These are phyloP conservation scores for Amblyraja radiata DNA, from an alignment of 2,797 vertebrate genomes.

Conservation along the genomic window DNA sequence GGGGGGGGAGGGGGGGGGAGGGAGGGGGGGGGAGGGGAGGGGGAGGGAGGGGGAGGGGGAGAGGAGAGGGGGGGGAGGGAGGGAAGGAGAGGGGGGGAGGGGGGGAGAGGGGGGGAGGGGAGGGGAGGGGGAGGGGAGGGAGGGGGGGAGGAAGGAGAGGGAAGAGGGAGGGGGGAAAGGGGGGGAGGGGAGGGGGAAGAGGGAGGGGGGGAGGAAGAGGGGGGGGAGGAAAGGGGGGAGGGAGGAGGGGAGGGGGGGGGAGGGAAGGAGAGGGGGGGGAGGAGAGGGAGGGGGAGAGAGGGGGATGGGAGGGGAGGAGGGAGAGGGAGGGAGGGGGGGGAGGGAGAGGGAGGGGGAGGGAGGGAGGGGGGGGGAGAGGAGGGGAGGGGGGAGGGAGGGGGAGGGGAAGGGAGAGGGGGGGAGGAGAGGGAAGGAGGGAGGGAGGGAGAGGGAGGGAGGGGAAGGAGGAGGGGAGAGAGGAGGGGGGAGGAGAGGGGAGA, in stretches of 20 bases:
- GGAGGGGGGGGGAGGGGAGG: constrained; percentile 53
- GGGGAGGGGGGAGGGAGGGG: too few relatives aligned
- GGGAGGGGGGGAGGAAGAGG: too few relatives aligned
- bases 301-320: too few relatives aligned
- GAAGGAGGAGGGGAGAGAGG: constrained; percentile 51
- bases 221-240: too few relatives aligned
- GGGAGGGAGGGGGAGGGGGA: too few relatives aligned
- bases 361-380: constrained; percentile 42
- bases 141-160: too few relatives aligned
- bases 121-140: too few relatives aligned
- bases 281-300: not conserved
- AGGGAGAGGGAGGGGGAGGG: constrained; percentile 45
- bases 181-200: constrained; percentile 50
- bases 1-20: constrained; percentile 47
- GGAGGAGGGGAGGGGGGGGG: constrained; percentile 54
- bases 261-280: constrained; percentile 40
- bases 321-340: constrained; percentile 45
- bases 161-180: constrained; percentile 50
- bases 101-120: too few relatives aligned
- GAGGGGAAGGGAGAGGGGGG: too few relatives aligned
- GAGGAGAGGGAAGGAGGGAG: too few relatives aligned
- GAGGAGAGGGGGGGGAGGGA: too few relatives aligned
- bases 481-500: too few relatives aligned
- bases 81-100: constrained; percentile 47
- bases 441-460: constrained; percentile 43